Evolutionary conservation across 2,797 vertebrate species (phyloP), one percentile per base, ranked within the genome.

Genomic region (Enteromius afrohamiltoni): DNA sequence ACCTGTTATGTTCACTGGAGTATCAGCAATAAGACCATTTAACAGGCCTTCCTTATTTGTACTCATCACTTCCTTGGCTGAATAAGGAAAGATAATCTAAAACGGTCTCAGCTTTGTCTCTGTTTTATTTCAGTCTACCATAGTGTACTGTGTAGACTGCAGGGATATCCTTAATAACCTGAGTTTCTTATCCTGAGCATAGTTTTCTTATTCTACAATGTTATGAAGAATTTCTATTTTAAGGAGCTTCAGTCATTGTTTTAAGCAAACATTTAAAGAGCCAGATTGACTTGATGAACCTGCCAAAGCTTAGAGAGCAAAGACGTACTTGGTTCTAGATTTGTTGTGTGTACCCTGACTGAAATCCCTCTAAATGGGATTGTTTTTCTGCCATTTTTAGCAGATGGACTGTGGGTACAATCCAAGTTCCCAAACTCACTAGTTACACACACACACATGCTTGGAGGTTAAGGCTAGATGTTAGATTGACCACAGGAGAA

Each of bases 291-390:
- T 55, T 51, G 45, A 34, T 26, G 14, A 45, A 37, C 37, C 34
- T 71, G 45, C 29, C 47, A 53, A 9, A 70, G 51, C 10, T 70
- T 62, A 23, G 13, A 23, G 21, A 65, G 60, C 23, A 31, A 64
- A 47, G 29, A 23, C 26, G 8, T 64, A 23, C 55, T 49, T 62
- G 6, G 23, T 40, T 53, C 34, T 64, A 37, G 55, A 47, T 81
- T 81, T 70, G 34, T 60, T 71, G 23, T 45, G 65, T 29, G 23
- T 31, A 58, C 13, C 37, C 67, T 80, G 5, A 6, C 21, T 53
- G 21, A 37, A 79, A 68, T 88, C 83, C 78, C 85, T 90, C 86
- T 77, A 91, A 91, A 93, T 89, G 83, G 88, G 89, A 93, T 91
- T 93, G 90, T 6, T 70, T 60, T 81, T 47, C 67, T 88, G 88